Conservation (phyloP, 2,113 vertebrate species). For the Corydoras maculifer region DNA sequence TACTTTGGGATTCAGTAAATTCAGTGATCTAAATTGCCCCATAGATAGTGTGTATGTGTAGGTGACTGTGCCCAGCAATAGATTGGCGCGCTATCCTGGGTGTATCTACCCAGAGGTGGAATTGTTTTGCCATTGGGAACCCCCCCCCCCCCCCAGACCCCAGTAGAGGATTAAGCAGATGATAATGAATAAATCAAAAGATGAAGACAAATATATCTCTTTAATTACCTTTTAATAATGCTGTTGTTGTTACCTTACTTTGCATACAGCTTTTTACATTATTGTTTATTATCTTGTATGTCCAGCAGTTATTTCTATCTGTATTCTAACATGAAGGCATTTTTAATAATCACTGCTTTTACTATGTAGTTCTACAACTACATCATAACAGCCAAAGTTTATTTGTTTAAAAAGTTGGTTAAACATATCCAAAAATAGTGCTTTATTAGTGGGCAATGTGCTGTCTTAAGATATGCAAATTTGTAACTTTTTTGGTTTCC, state of each 20-base stretch:
- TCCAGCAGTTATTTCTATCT: slow-evolving; percentile 50
- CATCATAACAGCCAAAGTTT: slow-evolving; percentile 18
- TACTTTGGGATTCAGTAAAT: too few species aligned
- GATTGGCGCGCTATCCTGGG: too few species aligned
- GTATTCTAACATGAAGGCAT: slow-evolving; percentile 35
- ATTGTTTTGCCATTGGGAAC: too few species aligned
- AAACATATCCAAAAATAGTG: slow-evolving; percentile 21
- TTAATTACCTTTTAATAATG: slow-evolving; percentile 11
- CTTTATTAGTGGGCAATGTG: slow-evolving; percentile 45
- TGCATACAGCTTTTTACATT: slow-evolving; percentile 47
- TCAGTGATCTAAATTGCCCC: too few species aligned
- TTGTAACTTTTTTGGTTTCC: slow-evolving; percentile 12
- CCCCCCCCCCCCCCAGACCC: too few species aligned
- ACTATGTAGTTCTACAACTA: slow-evolving; percentile 18
- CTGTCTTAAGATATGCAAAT: slow-evolving; percentile 39
- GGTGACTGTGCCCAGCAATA: too few species aligned
- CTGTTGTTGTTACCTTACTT: slow-evolving; percentile 56
- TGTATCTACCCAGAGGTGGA: too few species aligned
- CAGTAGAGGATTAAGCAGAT: too few species aligned
- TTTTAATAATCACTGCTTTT: slow-evolving; percentile 42
- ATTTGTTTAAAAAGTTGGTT: slow-evolving; percentile 18
- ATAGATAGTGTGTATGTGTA: too few species aligned
- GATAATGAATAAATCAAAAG: too few species aligned
- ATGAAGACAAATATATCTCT: too few species aligned
- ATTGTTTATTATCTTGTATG: slow-evolving; percentile 55